A percentile compares a stretch with the other conserved stretches of the same genome.
Conservation (phyloP, 2,113 vertebrate genomes). For the Echinops telfairi region DNA sequence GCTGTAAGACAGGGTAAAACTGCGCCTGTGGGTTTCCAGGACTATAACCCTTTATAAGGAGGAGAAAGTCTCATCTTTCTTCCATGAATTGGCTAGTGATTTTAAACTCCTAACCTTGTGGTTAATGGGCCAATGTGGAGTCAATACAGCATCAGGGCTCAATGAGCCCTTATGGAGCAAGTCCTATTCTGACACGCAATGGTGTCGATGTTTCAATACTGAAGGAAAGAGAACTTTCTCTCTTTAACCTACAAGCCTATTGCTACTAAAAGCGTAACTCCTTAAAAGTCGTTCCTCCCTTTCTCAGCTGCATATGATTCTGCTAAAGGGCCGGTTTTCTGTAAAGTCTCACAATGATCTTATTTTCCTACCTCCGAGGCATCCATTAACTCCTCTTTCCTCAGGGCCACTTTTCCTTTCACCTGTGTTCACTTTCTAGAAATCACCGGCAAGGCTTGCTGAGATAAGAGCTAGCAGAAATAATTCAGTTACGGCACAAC, state of each 20-base stretch:
- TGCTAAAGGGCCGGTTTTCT: not conserved
- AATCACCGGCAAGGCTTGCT: constrained; percentile 37
- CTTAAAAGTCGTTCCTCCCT: not conserved
- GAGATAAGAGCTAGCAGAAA: constrained; percentile 25
- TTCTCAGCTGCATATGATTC: not conserved
- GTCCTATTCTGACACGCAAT: not conserved
- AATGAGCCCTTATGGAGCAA: not conserved
- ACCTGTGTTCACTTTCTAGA: not conserved
- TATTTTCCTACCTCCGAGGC: not conserved
- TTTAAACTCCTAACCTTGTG: too few species aligned
- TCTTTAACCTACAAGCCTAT: not conserved
- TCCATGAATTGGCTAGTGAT: too few species aligned
- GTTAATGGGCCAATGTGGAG: too few species aligned
- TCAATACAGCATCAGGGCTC: too few species aligned
- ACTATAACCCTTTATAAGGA: too few species aligned
- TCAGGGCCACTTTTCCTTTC: not conserved
- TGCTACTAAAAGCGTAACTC: constrained; percentile 8
- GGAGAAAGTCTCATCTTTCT: too few species aligned
- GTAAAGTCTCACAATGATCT: constrained; percentile 17
- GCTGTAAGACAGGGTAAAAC: too few species aligned
- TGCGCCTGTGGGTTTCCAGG: too few species aligned
- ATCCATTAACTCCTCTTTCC: not conserved
- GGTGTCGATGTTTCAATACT: not conserved
- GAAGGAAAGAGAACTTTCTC: not conserved
- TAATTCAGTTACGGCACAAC: constrained; percentile 12